Conservation (phyloP, 2,888 invertebrate species). For the Hirtodrosophila duncani region DNA sequence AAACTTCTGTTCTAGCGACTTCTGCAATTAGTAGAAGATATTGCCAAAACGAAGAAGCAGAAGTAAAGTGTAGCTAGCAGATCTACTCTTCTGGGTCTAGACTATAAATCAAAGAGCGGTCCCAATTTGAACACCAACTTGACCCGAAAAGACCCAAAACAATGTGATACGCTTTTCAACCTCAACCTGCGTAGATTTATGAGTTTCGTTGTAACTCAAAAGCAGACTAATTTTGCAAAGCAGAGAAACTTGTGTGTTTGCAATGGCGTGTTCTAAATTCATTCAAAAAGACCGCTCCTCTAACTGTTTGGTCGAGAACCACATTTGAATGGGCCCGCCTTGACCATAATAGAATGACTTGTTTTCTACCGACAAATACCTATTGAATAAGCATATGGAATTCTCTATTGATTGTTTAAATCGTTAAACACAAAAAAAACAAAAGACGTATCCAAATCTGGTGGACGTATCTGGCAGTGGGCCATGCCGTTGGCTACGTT, state of each 20-base stretch:
- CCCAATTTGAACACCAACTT: slow-evolving; percentile 30
- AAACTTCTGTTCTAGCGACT: slow-evolving; percentile 35
- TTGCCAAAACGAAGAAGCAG: slow-evolving; percentile 23
- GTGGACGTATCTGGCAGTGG: slow-evolving; percentile 13
- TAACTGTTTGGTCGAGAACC: slow-evolving; percentile 36
- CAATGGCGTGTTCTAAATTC: slow-evolving; percentile 34
- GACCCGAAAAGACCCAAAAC: slow-evolving; percentile 47
- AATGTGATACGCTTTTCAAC: slow-evolving; percentile 33
- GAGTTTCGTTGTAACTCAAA: slow-evolving; percentile 31
- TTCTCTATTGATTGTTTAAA: slow-evolving; percentile 45
- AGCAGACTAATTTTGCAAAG: slow-evolving; percentile 41
- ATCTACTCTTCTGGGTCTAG: slow-evolving; percentile 25
- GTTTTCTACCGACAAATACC: slow-evolving; percentile 12
- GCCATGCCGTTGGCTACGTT: background rate
- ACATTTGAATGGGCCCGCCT: too few species aligned
- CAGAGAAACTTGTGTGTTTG: slow-evolving; percentile 22
- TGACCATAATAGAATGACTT: slow-evolving; percentile 14
- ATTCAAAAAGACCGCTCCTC: slow-evolving; percentile 27
- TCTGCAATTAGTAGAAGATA: slow-evolving; percentile 42
- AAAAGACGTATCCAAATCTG: slow-evolving; percentile 7
- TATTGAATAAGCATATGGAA: slow-evolving; percentile 24
- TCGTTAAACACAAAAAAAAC: slow-evolving; percentile 25
- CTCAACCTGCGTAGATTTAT: slow-evolving; percentile 41
- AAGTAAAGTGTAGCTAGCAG: slow-evolving; percentile 1
- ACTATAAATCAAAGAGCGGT: slow-evolving; percentile 47